Evolutionary conservation across 2,797 vertebrate genomes (phyloP).

Genomic region (Amblyopsis hoosieri): DNA sequence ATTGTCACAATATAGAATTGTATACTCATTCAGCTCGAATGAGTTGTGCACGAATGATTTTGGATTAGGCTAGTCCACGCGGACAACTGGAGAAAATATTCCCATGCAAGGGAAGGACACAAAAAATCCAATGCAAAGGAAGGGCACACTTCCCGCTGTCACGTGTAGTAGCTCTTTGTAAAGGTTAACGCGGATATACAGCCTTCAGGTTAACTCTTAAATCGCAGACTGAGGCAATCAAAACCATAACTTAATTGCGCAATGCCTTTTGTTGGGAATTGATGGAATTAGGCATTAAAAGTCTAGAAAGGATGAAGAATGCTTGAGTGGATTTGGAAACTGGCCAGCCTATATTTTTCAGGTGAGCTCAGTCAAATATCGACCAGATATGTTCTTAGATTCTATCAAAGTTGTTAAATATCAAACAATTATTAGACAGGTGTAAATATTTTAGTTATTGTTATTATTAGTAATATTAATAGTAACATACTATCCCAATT

Average conservation of each 20-base stretch:
- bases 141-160: slow-evolving; percentile 76
- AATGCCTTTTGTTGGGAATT: neutral
- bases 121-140: slow-evolving; percentile 51
- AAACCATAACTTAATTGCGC: slow-evolving; percentile 8
- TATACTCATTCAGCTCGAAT: neutral
- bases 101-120: too few species aligned
- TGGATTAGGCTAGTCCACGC: slow-evolving; percentile 58
- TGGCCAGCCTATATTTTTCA: slow-evolving; percentile 24
- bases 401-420: neutral
- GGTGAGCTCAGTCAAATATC: slow-evolving; percentile 59
- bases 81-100: slow-evolving; percentile 40
- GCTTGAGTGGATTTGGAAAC: slow-evolving; percentile 21
- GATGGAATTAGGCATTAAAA: neutral
- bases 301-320: slow-evolving; percentile 17
- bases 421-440: neutral
- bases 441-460: neutral
- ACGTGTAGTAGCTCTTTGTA: slow-evolving; percentile 76
- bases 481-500: too few species aligned
- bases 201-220: slow-evolving; percentile 65
- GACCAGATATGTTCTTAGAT: slow-evolving; percentile 30
- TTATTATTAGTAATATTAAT: too few species aligned
- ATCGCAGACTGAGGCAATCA: slow-evolving; percentile 25
- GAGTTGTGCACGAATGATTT: slow-evolving; percentile 27
- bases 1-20: neutral
- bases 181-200: slow-evolving; percentile 77